phyloP scores from a whole-genome alignment of 2,888 invertebrate genomes.

The Platynereis dumerilii region DNA sequence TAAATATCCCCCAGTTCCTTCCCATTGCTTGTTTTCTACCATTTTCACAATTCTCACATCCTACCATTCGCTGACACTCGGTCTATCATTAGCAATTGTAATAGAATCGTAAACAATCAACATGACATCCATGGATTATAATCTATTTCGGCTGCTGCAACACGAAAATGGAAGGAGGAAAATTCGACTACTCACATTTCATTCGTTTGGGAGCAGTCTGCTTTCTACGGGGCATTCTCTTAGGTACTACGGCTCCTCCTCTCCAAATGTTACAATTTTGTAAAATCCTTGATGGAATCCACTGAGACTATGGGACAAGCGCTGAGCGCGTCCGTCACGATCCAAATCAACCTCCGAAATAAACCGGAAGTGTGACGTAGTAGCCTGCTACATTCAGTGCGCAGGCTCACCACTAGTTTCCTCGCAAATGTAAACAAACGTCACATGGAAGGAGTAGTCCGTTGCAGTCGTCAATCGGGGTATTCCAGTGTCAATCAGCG shows the following conservation, averaged over 20 bases:
- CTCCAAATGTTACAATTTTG: too few relatives aligned
- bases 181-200: constrained; percentile 47
- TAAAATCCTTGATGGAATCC: too few relatives aligned
- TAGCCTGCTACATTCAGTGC: neutral
- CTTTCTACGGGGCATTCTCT: constrained; percentile 55
- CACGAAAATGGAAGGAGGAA: neutral
- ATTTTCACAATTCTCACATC: too few relatives aligned
- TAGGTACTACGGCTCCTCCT: constrained; percentile 3
- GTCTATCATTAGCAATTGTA: neutral
- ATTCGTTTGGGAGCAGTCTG: constrained; percentile 70
- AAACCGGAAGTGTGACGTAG: constrained; percentile 27
- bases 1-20: too few relatives aligned
- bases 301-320: too few relatives aligned
- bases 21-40: too few relatives aligned
- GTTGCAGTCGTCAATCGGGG: too few relatives aligned
- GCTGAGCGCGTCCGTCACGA: constrained; percentile 14
- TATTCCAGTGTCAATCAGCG: too few relatives aligned
- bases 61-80: constrained; percentile 24
- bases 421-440: constrained; percentile 1
- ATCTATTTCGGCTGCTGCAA: neutral
- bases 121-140: neutral
- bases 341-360: constrained; percentile 26
- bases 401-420: neutral
- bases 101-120: constrained; percentile 15
- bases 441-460: constrained; percentile 3